phyloP scores from a whole-genome alignment of 2,888 invertebrate genomes.

The Herminia tarsipennalis region DNA sequence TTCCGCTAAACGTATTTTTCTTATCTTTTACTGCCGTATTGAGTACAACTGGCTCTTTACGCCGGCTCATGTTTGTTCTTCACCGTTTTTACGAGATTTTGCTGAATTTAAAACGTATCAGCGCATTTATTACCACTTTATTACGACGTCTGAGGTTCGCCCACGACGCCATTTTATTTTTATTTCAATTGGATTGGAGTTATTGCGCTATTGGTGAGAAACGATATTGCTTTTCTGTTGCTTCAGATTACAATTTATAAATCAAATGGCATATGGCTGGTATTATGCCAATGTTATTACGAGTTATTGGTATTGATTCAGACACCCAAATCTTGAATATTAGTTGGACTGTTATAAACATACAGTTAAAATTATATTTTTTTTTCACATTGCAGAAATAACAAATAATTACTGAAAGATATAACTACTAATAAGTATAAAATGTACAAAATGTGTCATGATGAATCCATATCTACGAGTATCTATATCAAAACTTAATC shows the following conservation, averaged over 20 bases:
- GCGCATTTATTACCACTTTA: constrained; percentile 31
- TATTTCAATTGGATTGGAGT: constrained; percentile 10
- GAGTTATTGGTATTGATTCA: too few relatives aligned
- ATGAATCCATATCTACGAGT: too few relatives aligned
- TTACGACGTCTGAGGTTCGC: constrained; percentile 18
- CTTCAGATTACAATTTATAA: not conserved
- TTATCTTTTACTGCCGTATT: constrained; percentile 34
- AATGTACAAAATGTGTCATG: too few relatives aligned
- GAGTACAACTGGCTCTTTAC: constrained; percentile 23
- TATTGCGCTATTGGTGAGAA: constrained; percentile 7
- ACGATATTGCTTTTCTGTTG: constrained; percentile 3
- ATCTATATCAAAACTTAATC: too few relatives aligned
- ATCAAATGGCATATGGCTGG: not conserved
- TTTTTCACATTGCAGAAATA: too few relatives aligned
- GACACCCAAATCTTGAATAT: too few relatives aligned
- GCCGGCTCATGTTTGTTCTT: constrained; percentile 37
- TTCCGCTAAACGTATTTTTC: constrained; percentile 8
- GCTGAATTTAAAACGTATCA: constrained; percentile 32
- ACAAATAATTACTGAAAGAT: too few relatives aligned
- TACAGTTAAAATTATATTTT: too few relatives aligned
- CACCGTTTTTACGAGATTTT: constrained; percentile 32
- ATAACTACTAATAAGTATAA: too few relatives aligned
- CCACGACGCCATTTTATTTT: constrained; percentile 12
- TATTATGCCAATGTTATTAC: not conserved
- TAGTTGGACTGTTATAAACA: too few relatives aligned